Percentiles rank a stretch among this genome's conserved stretches.
Evolutionary conservation across 2,113 vertebrate genomes (phyloP).

Genomic region (Numida meleagris): DNA sequence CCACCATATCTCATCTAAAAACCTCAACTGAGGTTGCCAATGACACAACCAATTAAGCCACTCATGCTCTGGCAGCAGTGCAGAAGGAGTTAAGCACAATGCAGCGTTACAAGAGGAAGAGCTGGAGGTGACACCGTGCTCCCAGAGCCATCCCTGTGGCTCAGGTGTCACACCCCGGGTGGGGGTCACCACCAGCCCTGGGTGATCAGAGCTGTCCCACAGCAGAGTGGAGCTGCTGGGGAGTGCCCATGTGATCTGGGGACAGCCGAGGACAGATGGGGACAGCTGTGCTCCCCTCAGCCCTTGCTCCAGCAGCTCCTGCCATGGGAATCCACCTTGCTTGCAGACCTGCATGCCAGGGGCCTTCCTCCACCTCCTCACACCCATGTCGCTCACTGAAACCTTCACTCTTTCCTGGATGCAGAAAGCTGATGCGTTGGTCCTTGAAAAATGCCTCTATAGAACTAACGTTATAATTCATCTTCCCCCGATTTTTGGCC

Average conservation of each 20-base stretch:
- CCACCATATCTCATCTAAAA: not conserved
- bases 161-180: not conserved
- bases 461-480: accelerated
- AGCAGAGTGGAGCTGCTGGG: not conserved
- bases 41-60: accelerated
- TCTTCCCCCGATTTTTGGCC: accelerated
- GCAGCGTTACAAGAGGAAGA: accelerated
- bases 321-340: not conserved
- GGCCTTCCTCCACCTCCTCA: accelerated
- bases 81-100: not conserved
- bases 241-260: not conserved
- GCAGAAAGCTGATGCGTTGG: accelerated
- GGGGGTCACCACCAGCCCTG: not conserved
- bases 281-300: not conserved
- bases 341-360: not conserved
- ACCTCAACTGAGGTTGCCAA: too few species aligned
- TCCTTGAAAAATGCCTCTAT: accelerated
- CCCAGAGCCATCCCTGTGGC: not conserved
- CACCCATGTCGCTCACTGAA: not conserved
- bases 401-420: too few species aligned
- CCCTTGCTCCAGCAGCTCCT: not conserved
- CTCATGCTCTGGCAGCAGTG: not conserved
- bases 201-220: not conserved
- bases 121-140: not conserved
- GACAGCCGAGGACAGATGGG: not conserved